Evolutionary conservation across 2,113 vertebrate species (phyloP).

Genomic region (Hemiprocne comata): DNA sequence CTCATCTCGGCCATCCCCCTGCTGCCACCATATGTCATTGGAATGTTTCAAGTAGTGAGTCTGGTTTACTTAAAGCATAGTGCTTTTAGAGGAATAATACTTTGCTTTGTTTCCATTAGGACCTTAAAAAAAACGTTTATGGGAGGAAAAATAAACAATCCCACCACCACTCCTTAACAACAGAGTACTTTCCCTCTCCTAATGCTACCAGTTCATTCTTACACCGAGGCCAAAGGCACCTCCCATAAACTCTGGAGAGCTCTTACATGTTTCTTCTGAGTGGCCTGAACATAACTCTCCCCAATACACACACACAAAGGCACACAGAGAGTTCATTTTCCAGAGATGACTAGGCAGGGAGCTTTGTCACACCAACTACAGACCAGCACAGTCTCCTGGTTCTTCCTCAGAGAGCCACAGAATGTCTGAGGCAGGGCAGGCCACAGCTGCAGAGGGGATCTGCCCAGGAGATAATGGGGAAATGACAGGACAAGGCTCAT

Average conservation of each 20-base stretch:
- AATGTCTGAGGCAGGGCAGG: rapidly evolving
- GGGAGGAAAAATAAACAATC: constrained; percentile 74
- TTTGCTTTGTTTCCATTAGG: constrained; percentile 71
- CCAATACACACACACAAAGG: not conserved
- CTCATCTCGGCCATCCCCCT: not conserved
- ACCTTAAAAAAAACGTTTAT: constrained; percentile 64
- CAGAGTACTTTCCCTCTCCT: constrained; percentile 66
- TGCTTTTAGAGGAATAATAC: constrained; percentile 72
- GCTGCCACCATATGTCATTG: constrained; percentile 65
- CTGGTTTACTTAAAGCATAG: constrained; percentile 71
- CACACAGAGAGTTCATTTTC: not conserved
- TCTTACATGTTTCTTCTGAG: constrained; percentile 53
- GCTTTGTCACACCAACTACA: rapidly evolving
- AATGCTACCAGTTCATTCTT: constrained; percentile 61
- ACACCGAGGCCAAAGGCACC: constrained; percentile 44
- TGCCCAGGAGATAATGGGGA: not conserved
- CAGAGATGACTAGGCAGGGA: not conserved
- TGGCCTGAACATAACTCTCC: constrained; percentile 36
- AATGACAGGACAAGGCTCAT: not conserved
- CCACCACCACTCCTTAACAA: constrained; percentile 68
- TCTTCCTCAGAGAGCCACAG: not conserved
- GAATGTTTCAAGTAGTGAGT: constrained; percentile 72
- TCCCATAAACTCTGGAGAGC: constrained; percentile 62
- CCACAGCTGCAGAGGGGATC: not conserved
- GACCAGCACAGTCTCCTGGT: not conserved